phyloP scores from a whole-genome alignment of 1,140 invertebrate genomes.

The Macrocentrus cingulum region DNA sequence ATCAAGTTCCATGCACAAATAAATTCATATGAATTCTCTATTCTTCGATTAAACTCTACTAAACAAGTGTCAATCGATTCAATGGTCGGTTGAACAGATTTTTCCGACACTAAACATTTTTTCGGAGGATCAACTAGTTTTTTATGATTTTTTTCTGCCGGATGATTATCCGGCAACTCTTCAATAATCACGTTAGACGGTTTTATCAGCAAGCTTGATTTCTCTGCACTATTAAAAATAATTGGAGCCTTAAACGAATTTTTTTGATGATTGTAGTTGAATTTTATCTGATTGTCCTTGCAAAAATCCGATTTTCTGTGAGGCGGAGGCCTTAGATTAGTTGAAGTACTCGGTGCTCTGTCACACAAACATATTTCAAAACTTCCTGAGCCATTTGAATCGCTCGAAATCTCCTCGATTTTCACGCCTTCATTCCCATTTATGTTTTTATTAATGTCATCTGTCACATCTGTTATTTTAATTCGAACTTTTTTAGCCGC shows the following conservation, averaged over 20 bases:
- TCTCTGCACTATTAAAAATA: conserved; percentile 30
- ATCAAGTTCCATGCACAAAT: conserved; percentile 35
- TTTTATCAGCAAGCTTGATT: no score
- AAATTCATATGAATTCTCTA: conserved; percentile 39
- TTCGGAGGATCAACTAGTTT: no score
- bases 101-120: no score
- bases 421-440: no score
- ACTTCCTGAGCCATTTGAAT: not conserved
- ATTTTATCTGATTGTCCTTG: conserved; percentile 7
- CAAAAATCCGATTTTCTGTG: conserved; percentile 39
- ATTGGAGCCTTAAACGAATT: conserved; percentile 24
- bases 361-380: conserved; percentile 38
- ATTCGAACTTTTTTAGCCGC: conserved; percentile 40
- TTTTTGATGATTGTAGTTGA: not conserved
- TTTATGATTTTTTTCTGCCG: no score
- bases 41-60: no score
- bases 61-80: no score
- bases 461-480: conserved; percentile 41
- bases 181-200: no score
- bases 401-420: conserved; percentile 1
- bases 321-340: conserved; percentile 29
- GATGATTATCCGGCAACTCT: no score
- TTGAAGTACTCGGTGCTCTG: conserved; percentile 36
- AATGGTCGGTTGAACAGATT: no score
- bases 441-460: conserved; percentile 10